Conservation (phyloP, 2,888 invertebrate species). For the Trypoxylon attenuatum region DNA sequence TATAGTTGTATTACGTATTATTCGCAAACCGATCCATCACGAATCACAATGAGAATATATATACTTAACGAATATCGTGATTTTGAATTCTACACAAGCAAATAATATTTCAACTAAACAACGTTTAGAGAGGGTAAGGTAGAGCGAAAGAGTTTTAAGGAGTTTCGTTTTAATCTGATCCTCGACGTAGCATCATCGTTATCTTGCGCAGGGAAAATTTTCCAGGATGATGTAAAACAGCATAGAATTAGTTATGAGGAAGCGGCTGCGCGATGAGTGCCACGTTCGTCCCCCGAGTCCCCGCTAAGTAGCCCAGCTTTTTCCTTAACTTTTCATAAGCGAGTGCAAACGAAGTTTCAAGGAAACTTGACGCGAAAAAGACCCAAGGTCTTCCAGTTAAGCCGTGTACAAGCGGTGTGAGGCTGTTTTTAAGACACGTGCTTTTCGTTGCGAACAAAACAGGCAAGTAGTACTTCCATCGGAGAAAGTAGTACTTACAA, state of each 20-base stretch:
- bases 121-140: background rate
- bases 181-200: background rate
- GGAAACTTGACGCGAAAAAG: slow-evolving; percentile 21
- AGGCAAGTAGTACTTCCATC: no score
- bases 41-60: no score
- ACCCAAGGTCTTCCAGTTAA: slow-evolving; percentile 2
- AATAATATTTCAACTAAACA: no score
- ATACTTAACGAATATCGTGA: no score
- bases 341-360: slow-evolving; percentile 41
- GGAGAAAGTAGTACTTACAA: no score
- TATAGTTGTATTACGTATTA: no score
- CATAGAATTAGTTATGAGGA: slow-evolving; percentile 20
- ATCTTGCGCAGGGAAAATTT: background rate
- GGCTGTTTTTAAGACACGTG: slow-evolving; percentile 15
- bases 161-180: background rate
- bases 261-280: background rate
- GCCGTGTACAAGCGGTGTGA: background rate
- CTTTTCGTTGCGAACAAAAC: no score
- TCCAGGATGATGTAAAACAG: background rate
- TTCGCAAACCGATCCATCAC: no score
- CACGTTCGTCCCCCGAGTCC: background rate
- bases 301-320: slow-evolving; percentile 20
- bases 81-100: no score
- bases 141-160: background rate
- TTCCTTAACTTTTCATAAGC: slow-evolving; percentile 26